Evolutionary conservation across 2,797 vertebrate species (phyloP).

Genomic region (Lophius americanus): DNA sequence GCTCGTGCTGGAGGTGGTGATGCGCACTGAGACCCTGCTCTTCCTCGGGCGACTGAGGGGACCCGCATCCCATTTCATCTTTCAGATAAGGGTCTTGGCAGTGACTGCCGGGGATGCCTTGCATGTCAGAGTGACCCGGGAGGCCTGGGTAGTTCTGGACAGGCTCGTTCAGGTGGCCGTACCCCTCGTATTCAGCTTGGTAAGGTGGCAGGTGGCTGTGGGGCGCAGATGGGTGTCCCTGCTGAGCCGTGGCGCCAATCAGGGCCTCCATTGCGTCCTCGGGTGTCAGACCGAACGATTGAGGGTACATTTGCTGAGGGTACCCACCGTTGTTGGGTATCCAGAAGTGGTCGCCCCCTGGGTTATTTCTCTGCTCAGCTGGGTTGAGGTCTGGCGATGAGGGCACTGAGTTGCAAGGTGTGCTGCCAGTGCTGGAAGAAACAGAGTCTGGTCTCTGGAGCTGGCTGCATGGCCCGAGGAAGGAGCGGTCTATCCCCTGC

Average conservation of each 20-base stretch:
- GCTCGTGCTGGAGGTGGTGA: constrained; percentile 74
- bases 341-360: constrained; percentile 93
- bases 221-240: constrained; percentile 85
- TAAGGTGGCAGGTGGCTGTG: constrained; percentile 83
- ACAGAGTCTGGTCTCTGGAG: constrained; percentile 93
- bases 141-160: constrained; percentile 87
- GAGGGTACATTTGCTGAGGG: constrained; percentile 94
- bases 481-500: constrained; percentile 88
- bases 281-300: constrained; percentile 92
- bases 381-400: constrained; percentile 95
- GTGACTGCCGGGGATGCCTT: constrained; percentile 64
- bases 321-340: constrained; percentile 88
- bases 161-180: constrained; percentile 86
- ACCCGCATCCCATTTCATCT: constrained; percentile 84
- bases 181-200: constrained; percentile 87
- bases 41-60: constrained; percentile 86
- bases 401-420: constrained; percentile 95
- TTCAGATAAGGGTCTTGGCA: constrained; percentile 85
- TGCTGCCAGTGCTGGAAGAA: constrained; percentile 95
- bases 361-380: constrained; percentile 91
- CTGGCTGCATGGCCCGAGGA: constrained; percentile 89
- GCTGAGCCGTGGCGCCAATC: constrained; percentile 84
- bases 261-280: constrained; percentile 97
- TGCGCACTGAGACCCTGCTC: constrained; percentile 84
- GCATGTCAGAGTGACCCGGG: constrained; percentile 86